Evolutionary conservation across 2,797 vertebrate genomes (phyloP).

Genomic region (Natrix natrix): DNA sequence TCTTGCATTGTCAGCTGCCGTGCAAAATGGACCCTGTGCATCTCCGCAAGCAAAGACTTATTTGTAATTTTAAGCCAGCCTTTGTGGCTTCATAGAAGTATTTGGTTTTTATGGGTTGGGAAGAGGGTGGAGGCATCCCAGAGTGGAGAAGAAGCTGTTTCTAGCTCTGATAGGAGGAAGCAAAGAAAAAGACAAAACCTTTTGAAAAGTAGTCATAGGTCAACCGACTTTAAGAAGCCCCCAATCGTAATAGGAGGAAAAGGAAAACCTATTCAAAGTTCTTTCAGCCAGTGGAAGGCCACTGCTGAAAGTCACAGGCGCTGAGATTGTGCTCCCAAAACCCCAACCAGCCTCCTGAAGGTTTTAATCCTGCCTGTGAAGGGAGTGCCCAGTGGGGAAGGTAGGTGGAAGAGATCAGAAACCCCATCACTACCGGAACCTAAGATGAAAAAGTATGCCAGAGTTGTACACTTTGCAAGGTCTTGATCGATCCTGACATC

Average conservation of each 20-base stretch:
- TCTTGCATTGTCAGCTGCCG: slow-evolving; percentile 21
- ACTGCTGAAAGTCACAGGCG: neutral
- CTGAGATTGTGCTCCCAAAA: neutral
- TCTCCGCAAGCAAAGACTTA: neutral
- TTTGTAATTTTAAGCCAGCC: too few relatives aligned
- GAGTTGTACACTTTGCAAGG: neutral
- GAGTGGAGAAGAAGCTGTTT: neutral
- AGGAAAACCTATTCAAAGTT: neutral
- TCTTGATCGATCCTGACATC: neutral
- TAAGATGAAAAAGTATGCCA: neutral
- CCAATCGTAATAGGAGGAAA: neutral
- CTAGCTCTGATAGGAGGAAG: neutral
- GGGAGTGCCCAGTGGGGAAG: neutral
- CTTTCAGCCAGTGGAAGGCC: neutral
- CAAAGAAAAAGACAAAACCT: neutral
- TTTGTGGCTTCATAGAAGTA: neutral
- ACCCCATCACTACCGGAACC: neutral
- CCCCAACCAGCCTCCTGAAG: neutral
- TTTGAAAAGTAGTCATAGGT: neutral
- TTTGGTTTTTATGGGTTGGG: neutral
- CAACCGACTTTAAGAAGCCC: neutral
- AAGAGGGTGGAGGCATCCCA: neutral
- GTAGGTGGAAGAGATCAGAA: neutral
- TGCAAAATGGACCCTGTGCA: neutral
- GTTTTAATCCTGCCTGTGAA: neutral